These are phyloP conservation scores for Thereva nobilitata DNA, from an alignment of 2,888 invertebrate genomes.

Conservation along the genomic window DNA sequence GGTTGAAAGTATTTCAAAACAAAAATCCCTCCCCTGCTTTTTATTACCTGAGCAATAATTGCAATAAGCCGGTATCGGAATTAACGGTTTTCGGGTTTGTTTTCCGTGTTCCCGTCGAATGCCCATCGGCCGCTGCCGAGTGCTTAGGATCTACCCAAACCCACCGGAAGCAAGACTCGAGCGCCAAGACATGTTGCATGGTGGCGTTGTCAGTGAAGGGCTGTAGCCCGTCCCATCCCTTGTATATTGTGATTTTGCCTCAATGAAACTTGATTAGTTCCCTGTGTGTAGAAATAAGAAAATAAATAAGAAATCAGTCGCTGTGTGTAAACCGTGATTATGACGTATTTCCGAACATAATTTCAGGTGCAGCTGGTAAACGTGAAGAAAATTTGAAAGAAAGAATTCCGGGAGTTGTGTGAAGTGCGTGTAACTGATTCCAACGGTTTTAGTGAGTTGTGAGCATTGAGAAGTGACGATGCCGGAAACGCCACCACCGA, in stretches of 20 bases:
- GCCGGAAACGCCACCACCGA: constrained; percentile 47
- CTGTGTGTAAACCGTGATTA: constrained; percentile 17
- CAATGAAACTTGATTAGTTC: neutral
- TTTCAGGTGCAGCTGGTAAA: constrained; percentile 33
- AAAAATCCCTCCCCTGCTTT: constrained; percentile 20
- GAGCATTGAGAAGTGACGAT: constrained; percentile 38
- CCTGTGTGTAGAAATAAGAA: constrained; percentile 13
- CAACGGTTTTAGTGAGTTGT: neutral
- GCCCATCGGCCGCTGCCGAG: constrained; percentile 3
- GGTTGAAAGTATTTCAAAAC: constrained; percentile 21
- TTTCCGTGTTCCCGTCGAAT: constrained; percentile 2
- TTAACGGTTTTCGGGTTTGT: constrained; percentile 9
- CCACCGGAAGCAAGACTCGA: constrained; percentile 10
- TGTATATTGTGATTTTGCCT: constrained; percentile 7
- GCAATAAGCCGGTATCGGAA: neutral
- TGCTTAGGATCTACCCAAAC: constrained; percentile 16
- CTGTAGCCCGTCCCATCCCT: constrained; percentile 22
- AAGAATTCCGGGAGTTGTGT: constrained; percentile 22
- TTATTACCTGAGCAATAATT: constrained; percentile 1
- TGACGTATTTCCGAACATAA: constrained; percentile 36
- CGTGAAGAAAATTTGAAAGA: neutral
- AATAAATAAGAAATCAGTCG: constrained; percentile 10
- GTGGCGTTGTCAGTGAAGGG: constrained; percentile 21
- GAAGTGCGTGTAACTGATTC: neutral
- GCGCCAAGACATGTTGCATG: constrained; percentile 29